Base-by-base conservation (phyloP, 2,113 vertebrate species). In the Brienomyrus longianalis region DNA sequence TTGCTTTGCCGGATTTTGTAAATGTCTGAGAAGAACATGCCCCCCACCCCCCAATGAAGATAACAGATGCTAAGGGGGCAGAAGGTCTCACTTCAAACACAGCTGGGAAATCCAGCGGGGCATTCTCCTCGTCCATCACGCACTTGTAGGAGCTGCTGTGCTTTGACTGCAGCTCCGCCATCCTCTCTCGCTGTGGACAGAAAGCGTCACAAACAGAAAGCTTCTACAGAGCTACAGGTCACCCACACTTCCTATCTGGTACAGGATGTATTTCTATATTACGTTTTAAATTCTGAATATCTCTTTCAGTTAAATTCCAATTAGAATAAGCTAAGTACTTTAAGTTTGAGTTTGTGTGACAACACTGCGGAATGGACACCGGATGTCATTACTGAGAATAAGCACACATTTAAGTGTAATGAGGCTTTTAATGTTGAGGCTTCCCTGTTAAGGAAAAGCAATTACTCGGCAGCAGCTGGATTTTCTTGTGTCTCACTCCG, bases 81-180 rank as follows among this genome's bases (percentile, higher is more conserved):
- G 31, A 39, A 15, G 51, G 10, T 52, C 91, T 93, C 89, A 96
- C 96, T 93, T 96, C 92, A 43, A 96, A 94, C n/a, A 95, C 91
- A 90, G 93, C 94, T 31, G 35, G 51, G 31, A 48, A 90, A 6
- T 93, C 92, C 93, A 93, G 51, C 21, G 90, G 45, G 48, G 85
- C 45, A 70, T 95, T 92, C 0, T 95, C 94, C 15, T 95, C 93
- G 39, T 95, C 94, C 52, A 96, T 93, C 91, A 96, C 95, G 47
- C 94, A 95, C 0, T 93, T 93, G 31, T 96, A 96, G 90, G 91
- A 94, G 83, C 92, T 95, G 92, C 90, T 95, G 89, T 92, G 92
- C 50, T 91, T 92, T 74, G 92, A 86, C 88, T 92, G 89, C 39
- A 94, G 94, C 87, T 93, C 93, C 90, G 83, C 88, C 91, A 94